These are phyloP conservation scores for Enhydra lutris DNA, from an alignment of 2,113 vertebrate species.

Conservation along the genomic window DNA sequence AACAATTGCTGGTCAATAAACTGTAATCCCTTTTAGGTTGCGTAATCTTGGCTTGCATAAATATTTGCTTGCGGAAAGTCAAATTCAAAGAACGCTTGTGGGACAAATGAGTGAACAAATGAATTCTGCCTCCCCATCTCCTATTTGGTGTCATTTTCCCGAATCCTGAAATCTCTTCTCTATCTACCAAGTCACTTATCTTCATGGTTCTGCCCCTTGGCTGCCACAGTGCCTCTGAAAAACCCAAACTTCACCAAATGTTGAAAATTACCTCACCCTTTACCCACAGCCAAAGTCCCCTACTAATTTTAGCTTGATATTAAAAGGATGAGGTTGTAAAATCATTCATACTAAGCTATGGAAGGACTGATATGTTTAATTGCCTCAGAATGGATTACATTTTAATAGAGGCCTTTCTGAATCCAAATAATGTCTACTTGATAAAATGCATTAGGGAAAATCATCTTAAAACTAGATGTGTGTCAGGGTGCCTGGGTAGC, in stretches of 20 bases:
- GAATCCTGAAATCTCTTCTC: not conserved
- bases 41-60: not conserved
- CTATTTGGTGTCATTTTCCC: not conserved
- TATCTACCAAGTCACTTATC: not conserved
- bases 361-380: not conserved
- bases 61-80: not conserved
- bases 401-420: not conserved
- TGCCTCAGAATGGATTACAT: not conserved
- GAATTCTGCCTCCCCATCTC: not conserved
- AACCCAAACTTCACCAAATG: not conserved
- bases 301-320: not conserved
- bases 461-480: not conserved
- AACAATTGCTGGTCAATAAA: not conserved
- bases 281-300: not conserved
- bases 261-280: not conserved
- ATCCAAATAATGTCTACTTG: not conserved
- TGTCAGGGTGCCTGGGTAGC: not conserved
- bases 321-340: not conserved
- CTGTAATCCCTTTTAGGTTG: not conserved
- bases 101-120: not conserved
- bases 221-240: not conserved
- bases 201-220: not conserved
- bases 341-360: not conserved
- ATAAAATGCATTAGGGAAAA: not conserved
- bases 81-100: not conserved